Evolutionary conservation across 1,140 invertebrate species (phyloP).

Genomic region (Capitella teleta): DNA sequence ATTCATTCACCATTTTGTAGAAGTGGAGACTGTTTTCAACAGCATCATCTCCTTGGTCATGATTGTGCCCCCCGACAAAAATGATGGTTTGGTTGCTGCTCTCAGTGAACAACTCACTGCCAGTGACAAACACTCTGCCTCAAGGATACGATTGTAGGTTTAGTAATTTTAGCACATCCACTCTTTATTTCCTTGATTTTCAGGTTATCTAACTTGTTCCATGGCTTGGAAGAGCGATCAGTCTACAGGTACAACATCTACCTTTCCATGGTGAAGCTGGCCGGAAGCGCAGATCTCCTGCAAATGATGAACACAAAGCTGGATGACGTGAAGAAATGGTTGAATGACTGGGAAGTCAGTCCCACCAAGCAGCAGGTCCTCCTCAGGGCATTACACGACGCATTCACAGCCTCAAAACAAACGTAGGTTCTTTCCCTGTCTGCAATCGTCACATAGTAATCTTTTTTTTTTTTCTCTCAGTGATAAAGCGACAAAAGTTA

Average conservation of each 20-base stretch:
- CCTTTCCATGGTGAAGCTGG: constrained; percentile 76
- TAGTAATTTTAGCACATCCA: not conserved
- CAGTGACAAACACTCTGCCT: constrained; percentile 65
- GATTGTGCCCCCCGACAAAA: constrained; percentile 69
- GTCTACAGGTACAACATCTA: constrained; percentile 83
- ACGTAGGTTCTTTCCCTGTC: constrained; percentile 45
- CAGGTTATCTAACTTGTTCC: constrained; percentile 58
- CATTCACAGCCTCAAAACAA: constrained; percentile 60
- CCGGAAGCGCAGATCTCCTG: constrained; percentile 72
- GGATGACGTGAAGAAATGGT: constrained; percentile 58
- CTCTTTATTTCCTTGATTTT: constrained; percentile 11
- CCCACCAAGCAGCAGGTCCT: constrained; percentile 87
- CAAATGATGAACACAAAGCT: constrained; percentile 52
- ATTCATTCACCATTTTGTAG: constrained; percentile 16
- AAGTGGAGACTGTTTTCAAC: constrained; percentile 50
- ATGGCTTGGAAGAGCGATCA: constrained; percentile 73
- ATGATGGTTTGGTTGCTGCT: constrained; percentile 77
- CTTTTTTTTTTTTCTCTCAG: constrained; percentile 39
- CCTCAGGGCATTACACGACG: constrained; percentile 76
- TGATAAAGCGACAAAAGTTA: constrained; percentile 84
- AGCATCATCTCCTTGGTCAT: constrained; percentile 85
- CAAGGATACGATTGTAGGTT: constrained; percentile 76
- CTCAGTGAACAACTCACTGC: constrained; percentile 87
- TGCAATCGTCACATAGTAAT: not conserved
- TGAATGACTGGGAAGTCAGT: constrained; percentile 67